Evolutionary conservation across 2,113 vertebrate species (phyloP).

Genomic region (Corynorhinus townsendii): DNA sequence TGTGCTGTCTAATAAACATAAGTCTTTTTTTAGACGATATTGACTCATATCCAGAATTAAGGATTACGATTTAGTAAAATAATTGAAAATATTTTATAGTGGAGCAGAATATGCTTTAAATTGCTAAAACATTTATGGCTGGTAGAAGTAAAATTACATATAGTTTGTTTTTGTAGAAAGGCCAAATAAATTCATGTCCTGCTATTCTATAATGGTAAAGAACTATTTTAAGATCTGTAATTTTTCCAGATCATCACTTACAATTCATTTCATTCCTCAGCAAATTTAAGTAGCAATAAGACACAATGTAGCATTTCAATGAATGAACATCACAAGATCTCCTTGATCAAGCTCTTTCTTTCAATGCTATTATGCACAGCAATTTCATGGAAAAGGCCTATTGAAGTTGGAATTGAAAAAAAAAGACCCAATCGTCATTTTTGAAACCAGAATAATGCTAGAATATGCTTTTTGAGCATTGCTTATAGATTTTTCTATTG

Average conservation of each 20-base stretch:
- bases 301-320: not conserved
- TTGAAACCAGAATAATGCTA: not conserved
- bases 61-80: slow-evolving; percentile 3
- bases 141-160: not conserved
- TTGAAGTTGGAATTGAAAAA: slow-evolving; percentile 21
- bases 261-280: slow-evolving; percentile 11
- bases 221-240: slow-evolving; percentile 10
- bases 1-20: not conserved
- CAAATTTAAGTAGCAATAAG: slow-evolving; percentile 13
- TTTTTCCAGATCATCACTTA: slow-evolving; percentile 33
- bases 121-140: not conserved
- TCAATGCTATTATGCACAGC: not conserved
- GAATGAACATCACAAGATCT: slow-evolving; percentile 30
- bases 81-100: not conserved
- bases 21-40: not conserved
- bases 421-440: slow-evolving; percentile 22
- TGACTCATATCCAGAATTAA: not conserved
- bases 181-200: not conserved
- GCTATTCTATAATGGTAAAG: not conserved
- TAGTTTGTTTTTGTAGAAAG: not conserved
- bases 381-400: not conserved
- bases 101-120: not conserved
- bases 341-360: slow-evolving; percentile 32
- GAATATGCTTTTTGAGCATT: not conserved
- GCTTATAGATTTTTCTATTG: slow-evolving; percentile 12